Percentiles rank a stretch among this genome's conserved stretches.
Conservation (phyloP, 2,797 vertebrate species). For the Alcedo atthis region DNA sequence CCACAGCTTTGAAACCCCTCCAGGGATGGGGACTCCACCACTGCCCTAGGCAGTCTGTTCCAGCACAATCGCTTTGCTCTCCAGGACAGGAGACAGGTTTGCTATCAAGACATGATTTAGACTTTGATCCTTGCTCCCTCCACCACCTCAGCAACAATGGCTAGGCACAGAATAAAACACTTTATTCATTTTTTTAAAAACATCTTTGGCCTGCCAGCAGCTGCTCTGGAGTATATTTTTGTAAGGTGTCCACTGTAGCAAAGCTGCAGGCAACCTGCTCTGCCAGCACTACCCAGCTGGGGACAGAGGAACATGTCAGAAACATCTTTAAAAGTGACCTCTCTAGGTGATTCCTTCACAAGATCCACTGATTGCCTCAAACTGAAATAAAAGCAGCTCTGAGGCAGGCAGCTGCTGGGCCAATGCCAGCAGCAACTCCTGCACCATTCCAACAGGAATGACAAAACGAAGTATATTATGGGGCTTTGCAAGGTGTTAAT, state of each 20-base stretch:
- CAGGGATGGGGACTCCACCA: background rate
- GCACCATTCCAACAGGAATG: background rate
- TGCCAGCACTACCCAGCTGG: background rate
- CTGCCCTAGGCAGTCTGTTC: background rate
- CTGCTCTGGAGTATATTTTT: background rate
- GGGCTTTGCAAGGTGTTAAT: background rate
- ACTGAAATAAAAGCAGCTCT: conserved; percentile 39
- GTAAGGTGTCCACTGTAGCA: rapidly evolving
- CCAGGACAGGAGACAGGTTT: background rate
- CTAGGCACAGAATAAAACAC: background rate
- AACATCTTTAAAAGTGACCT: conserved; percentile 13
- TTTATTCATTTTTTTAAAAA: background rate
- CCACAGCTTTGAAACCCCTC: background rate
- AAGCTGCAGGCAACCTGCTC: conserved; percentile 6
- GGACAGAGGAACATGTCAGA: background rate
- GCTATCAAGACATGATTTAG: background rate
- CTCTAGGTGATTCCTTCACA: background rate
- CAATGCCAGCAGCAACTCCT: background rate
- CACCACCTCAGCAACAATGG: background rate
- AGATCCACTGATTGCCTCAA: conserved; percentile 18
- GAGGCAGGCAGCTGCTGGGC: background rate
- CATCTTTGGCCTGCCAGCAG: background rate
- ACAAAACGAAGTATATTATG: background rate
- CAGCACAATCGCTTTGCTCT: background rate
- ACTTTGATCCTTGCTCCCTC: background rate